Evolutionary conservation across 2,113 vertebrate genomes (phyloP).

Genomic region (Aepyceros melampus): DNA sequence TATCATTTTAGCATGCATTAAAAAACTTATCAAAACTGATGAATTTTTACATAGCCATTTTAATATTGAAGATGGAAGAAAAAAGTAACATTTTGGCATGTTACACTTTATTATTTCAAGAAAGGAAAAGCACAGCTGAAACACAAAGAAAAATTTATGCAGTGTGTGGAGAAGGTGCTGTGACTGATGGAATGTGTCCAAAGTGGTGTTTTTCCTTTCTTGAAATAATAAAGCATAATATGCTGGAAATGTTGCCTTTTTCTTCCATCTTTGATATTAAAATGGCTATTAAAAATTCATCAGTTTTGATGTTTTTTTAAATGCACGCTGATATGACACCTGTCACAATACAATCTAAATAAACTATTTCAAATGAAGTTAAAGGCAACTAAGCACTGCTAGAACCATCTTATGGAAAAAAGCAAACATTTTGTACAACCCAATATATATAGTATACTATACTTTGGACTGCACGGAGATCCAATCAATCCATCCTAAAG

Average conservation of each 20-base stretch:
- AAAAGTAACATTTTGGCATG: not conserved
- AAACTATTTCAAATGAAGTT: not conserved
- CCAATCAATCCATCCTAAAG: not conserved
- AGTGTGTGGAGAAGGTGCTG: not conserved
- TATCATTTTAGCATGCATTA: not conserved
- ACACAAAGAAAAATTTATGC: not conserved
- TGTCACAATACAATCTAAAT: not conserved
- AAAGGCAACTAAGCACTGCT: not conserved
- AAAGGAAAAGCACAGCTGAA: not conserved
- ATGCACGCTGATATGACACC: not conserved
- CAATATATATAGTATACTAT: not conserved
- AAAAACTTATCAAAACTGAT: not conserved
- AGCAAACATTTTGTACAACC: not conserved
- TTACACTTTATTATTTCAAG: not conserved
- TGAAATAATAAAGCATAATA: not conserved
- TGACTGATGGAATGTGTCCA: not conserved
- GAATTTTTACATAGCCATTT: not conserved
- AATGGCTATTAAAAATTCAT: not conserved
- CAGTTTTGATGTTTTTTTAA: not conserved
- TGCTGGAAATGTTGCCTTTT: not conserved
- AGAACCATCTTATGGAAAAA: not conserved
- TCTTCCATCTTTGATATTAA: not conserved
- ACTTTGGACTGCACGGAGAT: not conserved
- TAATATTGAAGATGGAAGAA: not conserved
- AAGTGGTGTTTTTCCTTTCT: not conserved